A percentile compares a stretch with the other conserved stretches of the same genome.
phyloP scores from a whole-genome alignment of 2,797 vertebrate genomes.

The Poecilia velifera region DNA sequence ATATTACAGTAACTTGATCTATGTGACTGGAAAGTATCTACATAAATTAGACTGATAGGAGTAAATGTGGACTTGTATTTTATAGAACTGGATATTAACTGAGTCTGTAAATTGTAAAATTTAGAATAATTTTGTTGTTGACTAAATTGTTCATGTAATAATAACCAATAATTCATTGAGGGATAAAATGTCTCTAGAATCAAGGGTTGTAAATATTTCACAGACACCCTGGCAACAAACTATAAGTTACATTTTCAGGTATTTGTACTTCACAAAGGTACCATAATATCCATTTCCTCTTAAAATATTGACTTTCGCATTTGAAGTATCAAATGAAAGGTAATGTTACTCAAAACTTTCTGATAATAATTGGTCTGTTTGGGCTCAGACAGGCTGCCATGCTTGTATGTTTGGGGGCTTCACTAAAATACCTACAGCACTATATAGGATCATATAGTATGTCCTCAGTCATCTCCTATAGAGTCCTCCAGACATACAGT shows the following conservation, averaged over 20 bases:
- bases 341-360: not conserved
- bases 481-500: constrained; percentile 49
- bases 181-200: not conserved
- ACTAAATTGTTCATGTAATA: not conserved
- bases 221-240: not conserved
- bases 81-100: not conserved
- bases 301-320: not conserved
- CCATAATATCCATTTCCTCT: not conserved
- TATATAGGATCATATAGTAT: constrained; percentile 43
- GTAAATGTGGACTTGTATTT: not conserved
- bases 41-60: not conserved
- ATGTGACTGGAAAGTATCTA: not conserved
- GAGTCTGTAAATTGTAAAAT: not conserved
- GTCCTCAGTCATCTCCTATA: constrained; percentile 41
- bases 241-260: not conserved
- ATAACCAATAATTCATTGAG: not conserved
- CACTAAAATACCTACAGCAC: constrained; percentile 18
- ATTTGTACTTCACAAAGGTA: not conserved
- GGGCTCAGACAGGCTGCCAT: constrained; percentile 1
- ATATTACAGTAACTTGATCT: not conserved
- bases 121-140: not conserved
- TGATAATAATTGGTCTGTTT: not conserved
- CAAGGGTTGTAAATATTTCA: not conserved
- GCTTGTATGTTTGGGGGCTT: constrained; percentile 9
- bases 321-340: not conserved